phyloP scores from a whole-genome alignment of 2,888 invertebrate genomes.

The Opisthograptis luteolata region DNA sequence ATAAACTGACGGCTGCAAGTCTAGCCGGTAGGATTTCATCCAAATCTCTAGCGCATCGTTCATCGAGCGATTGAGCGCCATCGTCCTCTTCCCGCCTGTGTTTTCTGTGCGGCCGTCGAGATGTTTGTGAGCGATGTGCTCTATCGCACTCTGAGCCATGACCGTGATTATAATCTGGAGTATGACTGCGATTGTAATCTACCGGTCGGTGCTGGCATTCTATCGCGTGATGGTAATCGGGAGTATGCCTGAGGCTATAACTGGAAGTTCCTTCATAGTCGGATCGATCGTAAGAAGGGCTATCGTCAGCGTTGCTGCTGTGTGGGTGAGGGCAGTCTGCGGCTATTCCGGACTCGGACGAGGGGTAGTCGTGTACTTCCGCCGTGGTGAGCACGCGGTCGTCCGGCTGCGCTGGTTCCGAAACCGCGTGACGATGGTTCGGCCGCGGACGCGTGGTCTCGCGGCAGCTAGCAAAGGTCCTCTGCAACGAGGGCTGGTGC shows the following conservation, averaged over 20 bases:
- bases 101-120: slow-evolving; percentile 67
- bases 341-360: slow-evolving; percentile 82
- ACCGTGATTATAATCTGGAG: slow-evolving; percentile 74
- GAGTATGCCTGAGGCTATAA: slow-evolving; percentile 70
- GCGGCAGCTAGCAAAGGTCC: slow-evolving; percentile 76
- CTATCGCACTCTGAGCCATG: slow-evolving; percentile 72
- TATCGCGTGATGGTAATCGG: slow-evolving; percentile 71
- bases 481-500: slow-evolving; percentile 79
- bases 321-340: slow-evolving; percentile 80
- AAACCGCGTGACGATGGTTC: slow-evolving; percentile 73
- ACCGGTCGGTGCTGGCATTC: slow-evolving; percentile 72
- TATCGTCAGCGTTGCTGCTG: slow-evolving; percentile 76
- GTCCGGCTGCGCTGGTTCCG: slow-evolving; percentile 77
- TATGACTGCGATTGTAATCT: slow-evolving; percentile 74
- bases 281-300: slow-evolving; percentile 76
- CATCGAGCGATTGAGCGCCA: slow-evolving; percentile 76
- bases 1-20: slow-evolving; percentile 76
- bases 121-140: slow-evolving; percentile 70
- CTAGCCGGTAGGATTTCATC: slow-evolving; percentile 81
- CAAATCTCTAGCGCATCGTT: slow-evolving; percentile 76
- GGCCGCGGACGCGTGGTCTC: slow-evolving; percentile 70
- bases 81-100: slow-evolving; percentile 75
- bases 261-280: slow-evolving; percentile 76
- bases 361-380: slow-evolving; percentile 81
- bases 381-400: slow-evolving; percentile 77